Evolutionary conservation across 2,888 invertebrate species (phyloP).

Genomic region (Aethes cnicana): DNA sequence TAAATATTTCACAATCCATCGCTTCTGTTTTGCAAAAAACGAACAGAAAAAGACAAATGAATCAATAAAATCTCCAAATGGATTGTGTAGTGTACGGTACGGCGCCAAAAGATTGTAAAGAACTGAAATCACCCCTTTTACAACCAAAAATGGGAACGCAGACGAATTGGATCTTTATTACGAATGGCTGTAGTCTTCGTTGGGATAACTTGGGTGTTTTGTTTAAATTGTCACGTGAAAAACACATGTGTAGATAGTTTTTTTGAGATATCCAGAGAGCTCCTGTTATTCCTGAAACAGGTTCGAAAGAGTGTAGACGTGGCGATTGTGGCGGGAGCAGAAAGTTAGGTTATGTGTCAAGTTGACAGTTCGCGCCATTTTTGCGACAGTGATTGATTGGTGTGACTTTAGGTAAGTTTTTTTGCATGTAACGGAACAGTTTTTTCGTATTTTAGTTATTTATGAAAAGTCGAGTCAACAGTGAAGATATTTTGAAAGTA

Average conservation of each 20-base stretch:
- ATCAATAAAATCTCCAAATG: conserved; percentile 51
- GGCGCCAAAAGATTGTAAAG: conserved; percentile 63
- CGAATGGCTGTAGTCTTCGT: background rate
- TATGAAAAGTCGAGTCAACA: too few species aligned
- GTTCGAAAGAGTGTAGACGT: conserved; percentile 56
- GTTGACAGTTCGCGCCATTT: conserved; percentile 61
- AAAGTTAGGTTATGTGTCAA: conserved; percentile 57
- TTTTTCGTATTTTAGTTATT: conserved; percentile 3
- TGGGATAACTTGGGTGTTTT: background rate
- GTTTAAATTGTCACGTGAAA: conserved; percentile 34
- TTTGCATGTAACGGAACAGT: too few species aligned
- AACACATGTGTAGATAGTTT: conserved; percentile 50
- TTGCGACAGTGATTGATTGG: conserved; percentile 36
- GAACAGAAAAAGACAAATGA: conserved; percentile 46
- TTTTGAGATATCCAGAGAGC: conserved; percentile 59
- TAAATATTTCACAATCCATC: conserved; percentile 16
- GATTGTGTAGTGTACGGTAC: conserved; percentile 39
- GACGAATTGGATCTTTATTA: conserved; percentile 30
- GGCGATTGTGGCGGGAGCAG: conserved; percentile 30
- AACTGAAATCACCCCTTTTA: background rate
- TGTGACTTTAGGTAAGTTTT: conserved; percentile 26
- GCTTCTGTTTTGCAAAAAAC: conserved; percentile 20
- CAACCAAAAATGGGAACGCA: background rate
- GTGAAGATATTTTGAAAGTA: too few species aligned
- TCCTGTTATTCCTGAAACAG: conserved; percentile 64